Percentiles rank a stretch among this genome's conserved stretches.
Conservation (phyloP, 2,888 invertebrate species). For the Conus canariensis region DNA sequence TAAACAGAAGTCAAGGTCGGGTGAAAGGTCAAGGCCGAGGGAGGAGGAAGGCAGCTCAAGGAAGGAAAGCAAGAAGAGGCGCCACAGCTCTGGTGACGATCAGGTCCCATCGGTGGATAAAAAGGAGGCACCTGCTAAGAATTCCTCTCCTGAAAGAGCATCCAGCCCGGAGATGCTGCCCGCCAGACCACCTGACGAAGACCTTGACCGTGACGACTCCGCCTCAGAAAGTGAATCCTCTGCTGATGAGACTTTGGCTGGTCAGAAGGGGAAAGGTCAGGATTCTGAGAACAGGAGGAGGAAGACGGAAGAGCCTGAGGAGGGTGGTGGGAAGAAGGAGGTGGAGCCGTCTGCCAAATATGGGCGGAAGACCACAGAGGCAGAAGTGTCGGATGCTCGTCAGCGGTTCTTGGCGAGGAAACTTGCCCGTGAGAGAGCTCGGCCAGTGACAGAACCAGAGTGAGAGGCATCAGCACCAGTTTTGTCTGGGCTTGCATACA, state of each 20-base stretch:
- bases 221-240: conserved; percentile 25
- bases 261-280: neutral
- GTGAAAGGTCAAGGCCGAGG: conserved; percentile 31
- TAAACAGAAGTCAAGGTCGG: conserved; percentile 49
- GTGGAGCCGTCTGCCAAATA: conserved; percentile 52
- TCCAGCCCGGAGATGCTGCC: conserved; percentile 23
- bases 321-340: conserved; percentile 23
- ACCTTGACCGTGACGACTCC: conserved; percentile 34
- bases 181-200: conserved; percentile 25
- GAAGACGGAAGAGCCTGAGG: neutral
- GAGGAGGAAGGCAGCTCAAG: conserved; percentile 44
- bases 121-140: neutral
- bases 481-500: no score
- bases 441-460: conserved; percentile 2
- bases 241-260: neutral
- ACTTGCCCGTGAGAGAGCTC: conserved; percentile 53
- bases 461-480: neutral
- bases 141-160: conserved; percentile 4
- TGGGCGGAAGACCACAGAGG: conserved; percentile 60
- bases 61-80: conserved; percentile 48
- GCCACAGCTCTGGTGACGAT: conserved; percentile 26
- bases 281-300: neutral
- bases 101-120: conserved; percentile 59
- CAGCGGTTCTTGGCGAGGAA: conserved; percentile 65
- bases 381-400: conserved; percentile 60